Conservation (phyloP, 1,140 invertebrate species). For the Colletes latitarsis region DNA sequence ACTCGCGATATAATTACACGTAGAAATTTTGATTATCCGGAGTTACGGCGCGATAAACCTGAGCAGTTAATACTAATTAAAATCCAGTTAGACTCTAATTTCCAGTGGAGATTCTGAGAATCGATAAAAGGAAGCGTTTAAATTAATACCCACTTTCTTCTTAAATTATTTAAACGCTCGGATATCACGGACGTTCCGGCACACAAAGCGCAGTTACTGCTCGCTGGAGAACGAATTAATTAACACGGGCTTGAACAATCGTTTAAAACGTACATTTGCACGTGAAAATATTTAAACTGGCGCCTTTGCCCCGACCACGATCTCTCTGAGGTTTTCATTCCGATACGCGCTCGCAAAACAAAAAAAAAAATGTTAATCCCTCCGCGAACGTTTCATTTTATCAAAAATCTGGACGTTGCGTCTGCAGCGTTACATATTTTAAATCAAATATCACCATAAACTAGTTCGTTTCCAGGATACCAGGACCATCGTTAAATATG, state of each 20-base stretch:
- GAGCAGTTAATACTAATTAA: constrained; percentile 14
- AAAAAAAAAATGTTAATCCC: neutral
- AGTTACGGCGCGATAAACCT: neutral
- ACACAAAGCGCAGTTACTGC: neutral
- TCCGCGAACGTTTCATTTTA: too few relatives aligned
- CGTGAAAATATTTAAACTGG: neutral
- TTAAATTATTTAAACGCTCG: constrained; percentile 15
- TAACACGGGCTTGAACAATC: neutral
- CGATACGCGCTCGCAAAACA: neutral
- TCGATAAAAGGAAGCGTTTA: constrained; percentile 3
- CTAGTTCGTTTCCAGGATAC: neutral
- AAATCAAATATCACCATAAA: neutral
- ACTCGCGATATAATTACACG: neutral
- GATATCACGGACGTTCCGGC: neutral
- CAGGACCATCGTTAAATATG: neutral
- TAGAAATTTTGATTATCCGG: too few relatives aligned
- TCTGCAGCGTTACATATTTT: neutral
- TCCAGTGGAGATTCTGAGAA: neutral
- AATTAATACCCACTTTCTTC: neutral
- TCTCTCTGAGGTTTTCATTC: neutral
- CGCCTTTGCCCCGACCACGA: neutral
- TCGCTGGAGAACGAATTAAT: constrained; percentile 4
- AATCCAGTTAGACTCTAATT: constrained; percentile 9
- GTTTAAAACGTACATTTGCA: too few relatives aligned
- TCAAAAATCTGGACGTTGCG: neutral